Evolutionary conservation across 2,888 invertebrate species (phyloP), one percentile per base, ranked within the genome.

Genomic region (Platycheirus albimanus): DNA sequence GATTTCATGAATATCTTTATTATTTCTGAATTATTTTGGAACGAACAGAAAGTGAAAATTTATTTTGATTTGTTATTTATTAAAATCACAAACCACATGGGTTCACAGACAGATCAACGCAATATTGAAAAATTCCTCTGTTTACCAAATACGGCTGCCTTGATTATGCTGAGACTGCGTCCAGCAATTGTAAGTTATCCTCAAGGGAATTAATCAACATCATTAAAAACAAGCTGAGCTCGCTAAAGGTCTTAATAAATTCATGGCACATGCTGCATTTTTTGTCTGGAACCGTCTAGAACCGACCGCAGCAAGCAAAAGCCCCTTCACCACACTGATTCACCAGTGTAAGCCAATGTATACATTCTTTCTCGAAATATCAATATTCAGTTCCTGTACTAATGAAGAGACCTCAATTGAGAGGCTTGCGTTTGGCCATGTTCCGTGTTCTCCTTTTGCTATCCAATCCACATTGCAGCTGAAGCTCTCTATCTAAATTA

Each of bases 401-500:
- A 79, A 74, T 69, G 67, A 79, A 79, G 79, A 74, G 79, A 41
- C 74, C 52, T 54, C 78, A 36, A 45, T 66, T 24, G 24, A 33
- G 15, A 51, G 33, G 52, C 45, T 49, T 67, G 63, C 54, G 41
- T n/a, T n/a, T n/a, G n/a, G n/a, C n/a, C n/a, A n/a, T n/a, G n/a
- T 11, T 33, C 30, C 41, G 10, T 45, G 51, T 43, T 17, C 33
- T 52, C 38, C 41, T 61, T 10, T 10, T 38, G 10, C 19, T 51
- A 41, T 11, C 11, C 28, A 4, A 45, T 33, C 58, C 64, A 24
- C 51, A 33, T 45, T 13, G 11, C n/a, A 10, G 38, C 19, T 15
- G 10, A 6, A 11, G 36, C 19, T 38, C 77, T 67, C 52, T 81
- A 71, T 81, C 78, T 83, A 78, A 83, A 83, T 83, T 83, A 83